Conservation (phyloP, 2,797 vertebrate genomes). For the Notolabrus celidotus region DNA sequence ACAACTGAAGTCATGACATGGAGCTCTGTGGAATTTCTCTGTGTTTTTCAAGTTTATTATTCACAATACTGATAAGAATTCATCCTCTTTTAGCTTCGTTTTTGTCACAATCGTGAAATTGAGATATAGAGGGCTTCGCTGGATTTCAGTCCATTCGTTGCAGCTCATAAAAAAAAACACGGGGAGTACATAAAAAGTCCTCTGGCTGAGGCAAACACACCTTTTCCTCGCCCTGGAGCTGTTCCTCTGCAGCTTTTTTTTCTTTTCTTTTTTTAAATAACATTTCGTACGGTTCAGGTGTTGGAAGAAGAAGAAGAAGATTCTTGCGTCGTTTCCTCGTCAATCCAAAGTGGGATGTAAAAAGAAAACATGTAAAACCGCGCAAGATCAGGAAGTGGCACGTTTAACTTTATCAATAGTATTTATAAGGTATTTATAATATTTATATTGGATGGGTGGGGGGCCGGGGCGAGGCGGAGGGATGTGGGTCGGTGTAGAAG, state of each 20-base stretch:
- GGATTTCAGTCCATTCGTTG: slow-evolving; percentile 92
- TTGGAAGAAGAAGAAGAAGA: slow-evolving; percentile 54
- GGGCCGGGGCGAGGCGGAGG: slow-evolving; percentile 36
- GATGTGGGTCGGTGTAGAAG: slow-evolving; percentile 46
- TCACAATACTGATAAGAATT: slow-evolving; percentile 99
- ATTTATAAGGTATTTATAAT: slow-evolving; percentile 87
- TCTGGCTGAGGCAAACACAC: slow-evolving; percentile 76
- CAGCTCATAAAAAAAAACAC: slow-evolving; percentile 88
- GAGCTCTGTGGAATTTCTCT: slow-evolving; percentile 90
- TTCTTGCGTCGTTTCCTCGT: slow-evolving; percentile 71
- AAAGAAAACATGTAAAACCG: slow-evolving; percentile 81
- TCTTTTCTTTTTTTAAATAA: slow-evolving; percentile 61
- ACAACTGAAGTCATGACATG: slow-evolving; percentile 95
- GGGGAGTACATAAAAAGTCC: slow-evolving; percentile 80
- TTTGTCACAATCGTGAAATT: slow-evolving; percentile 91
- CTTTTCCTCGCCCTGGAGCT: slow-evolving; percentile 79
- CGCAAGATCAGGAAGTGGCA: slow-evolving; percentile 85
- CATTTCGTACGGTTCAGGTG: slow-evolving; percentile 65
- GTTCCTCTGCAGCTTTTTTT: slow-evolving; percentile 80
- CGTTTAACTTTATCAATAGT: slow-evolving; percentile 86
- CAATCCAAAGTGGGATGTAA: slow-evolving; percentile 81
- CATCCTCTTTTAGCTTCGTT: slow-evolving; percentile 90
- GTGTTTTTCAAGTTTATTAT: slow-evolving; percentile 97
- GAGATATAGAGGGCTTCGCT: slow-evolving; percentile 88
- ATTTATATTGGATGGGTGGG: slow-evolving; percentile 80